Base-by-base conservation (phyloP, 1,140 invertebrate genomes). In the Micrasema minimum region DNA sequence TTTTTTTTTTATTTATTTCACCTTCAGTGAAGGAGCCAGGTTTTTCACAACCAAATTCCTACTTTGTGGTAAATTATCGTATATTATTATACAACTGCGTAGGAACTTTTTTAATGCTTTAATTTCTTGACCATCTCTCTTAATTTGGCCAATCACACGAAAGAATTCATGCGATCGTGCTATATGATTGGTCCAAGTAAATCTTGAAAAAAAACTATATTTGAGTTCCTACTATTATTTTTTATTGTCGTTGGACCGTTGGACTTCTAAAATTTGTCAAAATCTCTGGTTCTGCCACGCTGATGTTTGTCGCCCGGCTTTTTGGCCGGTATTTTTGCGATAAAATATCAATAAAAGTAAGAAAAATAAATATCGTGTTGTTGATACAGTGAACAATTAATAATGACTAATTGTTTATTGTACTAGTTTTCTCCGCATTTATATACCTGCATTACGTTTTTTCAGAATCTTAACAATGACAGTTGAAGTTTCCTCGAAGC, bases 401-500 rank as follows among this genome's bases (percentile, higher is more conserved):
- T 1, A 16, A 14, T n/a, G 16, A 37, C 11, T 65, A 14, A 48
- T 46, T 18, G 14, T 46, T 5, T 18, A 46, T 18, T 16, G 14
- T 18, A 46, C 11, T 9, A 46, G 45, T 46, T 14, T 46, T 31
- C 45, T n/a, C 18, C 45, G 45, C 14, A 7, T 46, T 46, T 6
- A 16, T 16, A 16, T 14, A 46, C 14, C 11, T 43, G 9, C n/a
- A 46, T 23, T 46, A 46, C 9, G 6, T 57, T 22, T 23, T 69
- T 69, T 50, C 67, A 69, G 67, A 69, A 69, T 65, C 23, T 18
- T 48, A 7, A 59, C 31, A 37, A 70, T 70, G 67, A 69, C 72
- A 66, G 67, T 66, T 66, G 67, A 66, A 41, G 45, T 51, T 35
- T 16, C 46, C 14, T 23, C 53, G 37, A 53, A 61, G 51, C 55